Conservation (phyloP, 2,888 invertebrate genomes). For the Stenoptilia bipunctidactyla region DNA sequence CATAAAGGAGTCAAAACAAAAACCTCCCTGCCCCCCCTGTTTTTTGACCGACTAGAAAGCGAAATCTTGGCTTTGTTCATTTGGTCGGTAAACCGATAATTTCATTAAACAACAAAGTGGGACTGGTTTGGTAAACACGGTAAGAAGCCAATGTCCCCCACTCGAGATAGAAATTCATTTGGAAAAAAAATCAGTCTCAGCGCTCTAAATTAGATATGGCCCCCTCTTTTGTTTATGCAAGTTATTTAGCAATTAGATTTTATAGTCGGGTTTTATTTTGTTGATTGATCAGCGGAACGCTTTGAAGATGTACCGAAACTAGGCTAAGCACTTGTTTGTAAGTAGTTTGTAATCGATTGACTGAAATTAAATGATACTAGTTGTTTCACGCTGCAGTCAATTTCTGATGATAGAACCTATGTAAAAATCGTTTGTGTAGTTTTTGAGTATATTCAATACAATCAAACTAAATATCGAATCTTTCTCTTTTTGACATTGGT, state of each 20-base stretch:
- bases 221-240: conserved; percentile 26
- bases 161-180: conserved; percentile 66
- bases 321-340: too few relatives aligned
- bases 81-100: conserved; percentile 71
- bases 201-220: conserved; percentile 40
- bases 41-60: conserved; percentile 58
- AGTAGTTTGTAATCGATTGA: too few relatives aligned
- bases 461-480: too few relatives aligned
- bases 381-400: too few relatives aligned
- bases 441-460: too few relatives aligned
- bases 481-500: too few relatives aligned
- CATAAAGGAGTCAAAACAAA: conserved; percentile 61
- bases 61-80: conserved; percentile 70
- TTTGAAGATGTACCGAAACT: too few relatives aligned
- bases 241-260: conserved; percentile 8
- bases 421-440: too few relatives aligned
- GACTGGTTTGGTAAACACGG: conserved; percentile 62
- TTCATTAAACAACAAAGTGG: conserved; percentile 72
- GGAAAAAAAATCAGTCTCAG: conserved; percentile 52
- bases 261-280: too few relatives aligned
- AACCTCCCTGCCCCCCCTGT: conserved; percentile 31
- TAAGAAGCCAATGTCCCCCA: conserved; percentile 69
- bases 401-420: too few relatives aligned
- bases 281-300: too few relatives aligned
- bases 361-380: too few relatives aligned